phyloP scores from a whole-genome alignment of 1,140 invertebrate species.

The Apocrypta bakeri region DNA sequence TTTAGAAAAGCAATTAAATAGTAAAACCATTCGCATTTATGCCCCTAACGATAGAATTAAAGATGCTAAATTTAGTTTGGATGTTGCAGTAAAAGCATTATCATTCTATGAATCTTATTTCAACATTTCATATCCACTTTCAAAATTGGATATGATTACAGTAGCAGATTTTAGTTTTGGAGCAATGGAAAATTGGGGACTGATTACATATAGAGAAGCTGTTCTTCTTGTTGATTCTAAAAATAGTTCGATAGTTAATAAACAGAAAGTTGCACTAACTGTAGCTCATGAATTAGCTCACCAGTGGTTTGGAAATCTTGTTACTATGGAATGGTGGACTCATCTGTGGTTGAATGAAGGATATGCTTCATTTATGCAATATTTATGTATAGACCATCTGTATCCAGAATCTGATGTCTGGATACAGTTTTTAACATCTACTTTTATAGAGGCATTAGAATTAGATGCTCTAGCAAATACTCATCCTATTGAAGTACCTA shows the following conservation, averaged over 20 bases:
- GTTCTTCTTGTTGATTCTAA: conserved; percentile 88
- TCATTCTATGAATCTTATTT: conserved; percentile 97
- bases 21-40: conserved; percentile 94
- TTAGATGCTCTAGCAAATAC: conserved; percentile 93
- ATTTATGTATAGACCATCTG: conserved; percentile 88
- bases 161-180: conserved; percentile 94
- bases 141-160: conserved; percentile 96
- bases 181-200: conserved; percentile 98
- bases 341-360: conserved; percentile 95
- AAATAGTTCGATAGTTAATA: conserved; percentile 87
- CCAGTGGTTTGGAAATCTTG: conserved; percentile 92
- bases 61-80: conserved; percentile 92
- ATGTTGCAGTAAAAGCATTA: conserved; percentile 90
- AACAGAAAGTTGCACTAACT: conserved; percentile 91
- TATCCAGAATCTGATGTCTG: conserved; percentile 96
- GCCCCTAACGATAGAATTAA: conserved; percentile 94
- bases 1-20: conserved; percentile 86
- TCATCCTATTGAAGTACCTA: conserved; percentile 93
- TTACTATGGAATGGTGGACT: conserved; percentile 94
- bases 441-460: conserved; percentile 87
- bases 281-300: conserved; percentile 93
- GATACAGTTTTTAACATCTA: conserved; percentile 93
- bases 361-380: conserved; percentile 93
- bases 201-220: conserved; percentile 88
- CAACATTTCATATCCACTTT: conserved; percentile 94